phyloP scores from a whole-genome alignment of 2,888 invertebrate species.

The Polydrusus pterygomalis region DNA sequence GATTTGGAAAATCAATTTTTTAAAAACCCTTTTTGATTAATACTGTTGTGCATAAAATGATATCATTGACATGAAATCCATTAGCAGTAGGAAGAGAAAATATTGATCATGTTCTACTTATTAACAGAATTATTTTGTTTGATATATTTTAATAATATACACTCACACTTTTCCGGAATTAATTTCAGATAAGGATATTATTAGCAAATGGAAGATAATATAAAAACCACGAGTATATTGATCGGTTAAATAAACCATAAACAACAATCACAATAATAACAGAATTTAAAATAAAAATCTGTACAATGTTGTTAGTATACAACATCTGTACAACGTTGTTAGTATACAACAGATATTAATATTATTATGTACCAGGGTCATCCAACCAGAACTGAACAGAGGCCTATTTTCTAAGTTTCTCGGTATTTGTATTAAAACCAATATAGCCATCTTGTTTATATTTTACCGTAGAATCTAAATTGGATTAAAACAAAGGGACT shows the following conservation, averaged over 20 bases:
- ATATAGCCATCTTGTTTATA: no score
- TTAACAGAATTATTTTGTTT: constrained; percentile 18
- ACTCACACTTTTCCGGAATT: constrained; percentile 16
- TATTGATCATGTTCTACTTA: constrained; percentile 11
- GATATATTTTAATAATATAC: constrained; percentile 24
- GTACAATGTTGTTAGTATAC: no score
- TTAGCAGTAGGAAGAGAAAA: constrained; percentile 29
- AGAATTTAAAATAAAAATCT: neutral
- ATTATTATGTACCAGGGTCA: no score
- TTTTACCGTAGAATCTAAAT: no score
- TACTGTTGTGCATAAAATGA: constrained; percentile 3
- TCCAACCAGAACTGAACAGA: no score
- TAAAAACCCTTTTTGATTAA: constrained; percentile 5
- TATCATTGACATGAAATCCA: constrained; percentile 13
- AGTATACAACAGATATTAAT: no score
- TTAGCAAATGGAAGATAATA: constrained; percentile 21
- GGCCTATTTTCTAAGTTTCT: no score
- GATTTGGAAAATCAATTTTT: constrained; percentile 9
- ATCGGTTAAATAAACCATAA: neutral
- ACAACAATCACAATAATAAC: neutral
- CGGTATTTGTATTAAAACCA: no score
- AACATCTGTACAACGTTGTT: no score
- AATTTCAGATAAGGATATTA: constrained; percentile 22
- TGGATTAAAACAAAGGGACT: no score
- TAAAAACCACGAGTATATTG: neutral